phyloP scores from a whole-genome alignment of 2,113 vertebrate genomes.

The Cottus gobio region DNA sequence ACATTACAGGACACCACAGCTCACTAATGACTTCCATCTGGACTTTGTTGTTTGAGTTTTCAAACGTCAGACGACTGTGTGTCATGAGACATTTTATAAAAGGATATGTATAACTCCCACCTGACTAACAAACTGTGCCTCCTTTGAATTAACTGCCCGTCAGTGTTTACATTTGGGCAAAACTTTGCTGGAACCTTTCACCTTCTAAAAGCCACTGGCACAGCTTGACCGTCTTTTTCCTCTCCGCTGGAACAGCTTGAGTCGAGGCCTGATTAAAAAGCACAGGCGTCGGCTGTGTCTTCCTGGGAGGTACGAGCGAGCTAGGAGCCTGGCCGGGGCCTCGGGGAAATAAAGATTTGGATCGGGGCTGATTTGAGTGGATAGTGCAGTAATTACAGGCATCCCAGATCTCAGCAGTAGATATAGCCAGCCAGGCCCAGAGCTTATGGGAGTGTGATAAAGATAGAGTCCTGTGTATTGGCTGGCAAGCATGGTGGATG shows the following conservation, averaged over 20 bases:
- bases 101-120: constrained; percentile 43
- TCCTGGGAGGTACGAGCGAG: constrained; percentile 80
- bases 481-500: constrained; percentile 60
- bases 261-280: constrained; percentile 82
- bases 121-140: constrained; percentile 57
- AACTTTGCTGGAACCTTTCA: constrained; percentile 72
- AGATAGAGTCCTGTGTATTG: constrained; percentile 72
- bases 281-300: constrained; percentile 67
- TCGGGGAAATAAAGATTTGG: constrained; percentile 82
- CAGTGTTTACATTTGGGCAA: constrained; percentile 72
- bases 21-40: constrained; percentile 63
- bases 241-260: constrained; percentile 77
- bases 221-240: constrained; percentile 75
- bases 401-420: constrained; percentile 79
- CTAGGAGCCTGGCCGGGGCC: constrained; percentile 70
- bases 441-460: constrained; percentile 70
- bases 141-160: constrained; percentile 73
- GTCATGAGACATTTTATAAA: constrained; percentile 56
- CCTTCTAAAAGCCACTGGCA: constrained; percentile 72
- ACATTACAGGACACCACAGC: constrained; percentile 28
- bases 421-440: constrained; percentile 61
- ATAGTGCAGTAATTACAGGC: constrained; percentile 80
- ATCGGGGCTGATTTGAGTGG: constrained; percentile 81
- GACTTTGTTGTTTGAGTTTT: constrained; percentile 13
- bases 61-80: constrained; percentile 54